Conservation (phyloP, 2,888 invertebrate species). For the Trissolcus brochymenae region DNA sequence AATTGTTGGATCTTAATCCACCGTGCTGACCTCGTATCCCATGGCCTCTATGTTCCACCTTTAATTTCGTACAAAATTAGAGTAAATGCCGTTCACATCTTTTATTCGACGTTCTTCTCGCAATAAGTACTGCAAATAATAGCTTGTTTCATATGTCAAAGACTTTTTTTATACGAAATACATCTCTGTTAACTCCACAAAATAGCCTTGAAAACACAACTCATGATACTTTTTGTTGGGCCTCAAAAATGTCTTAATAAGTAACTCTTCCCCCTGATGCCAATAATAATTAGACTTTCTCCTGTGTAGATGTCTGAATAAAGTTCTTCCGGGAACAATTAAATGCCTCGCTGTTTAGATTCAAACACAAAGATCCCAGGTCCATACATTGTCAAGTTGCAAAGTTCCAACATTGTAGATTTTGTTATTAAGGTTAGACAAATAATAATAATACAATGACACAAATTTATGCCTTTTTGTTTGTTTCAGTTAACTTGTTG, state of each 20-base stretch:
- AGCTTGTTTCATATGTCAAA: constrained; percentile 43
- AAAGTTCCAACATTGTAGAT: no score
- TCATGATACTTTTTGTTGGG: neutral
- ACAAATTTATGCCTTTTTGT: no score
- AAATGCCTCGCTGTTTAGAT: constrained; percentile 43
- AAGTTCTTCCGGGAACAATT: constrained; percentile 40
- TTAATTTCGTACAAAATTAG: constrained; percentile 46
- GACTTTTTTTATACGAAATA: constrained; percentile 34
- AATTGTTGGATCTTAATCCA: constrained; percentile 68
- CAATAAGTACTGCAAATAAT: constrained; percentile 26
- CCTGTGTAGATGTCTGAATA: constrained; percentile 21
- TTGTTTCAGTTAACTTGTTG: neutral
- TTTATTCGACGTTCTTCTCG: constrained; percentile 35
- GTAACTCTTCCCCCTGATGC: constrained; percentile 24
- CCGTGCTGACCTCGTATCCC: constrained; percentile 38
- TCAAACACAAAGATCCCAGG: no score
- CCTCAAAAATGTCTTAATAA: constrained; percentile 44
- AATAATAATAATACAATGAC: neutral
- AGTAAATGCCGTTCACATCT: constrained; percentile 49
- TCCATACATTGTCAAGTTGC: no score
- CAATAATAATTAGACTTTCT: constrained; percentile 42
- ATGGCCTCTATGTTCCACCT: constrained; percentile 3
- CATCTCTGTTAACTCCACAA: constrained; percentile 30
- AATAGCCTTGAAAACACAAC: constrained; percentile 4
- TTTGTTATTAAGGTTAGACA: neutral